Conservation (phyloP, 2,888 invertebrate genomes). For the Drosophila phalerata region DNA sequence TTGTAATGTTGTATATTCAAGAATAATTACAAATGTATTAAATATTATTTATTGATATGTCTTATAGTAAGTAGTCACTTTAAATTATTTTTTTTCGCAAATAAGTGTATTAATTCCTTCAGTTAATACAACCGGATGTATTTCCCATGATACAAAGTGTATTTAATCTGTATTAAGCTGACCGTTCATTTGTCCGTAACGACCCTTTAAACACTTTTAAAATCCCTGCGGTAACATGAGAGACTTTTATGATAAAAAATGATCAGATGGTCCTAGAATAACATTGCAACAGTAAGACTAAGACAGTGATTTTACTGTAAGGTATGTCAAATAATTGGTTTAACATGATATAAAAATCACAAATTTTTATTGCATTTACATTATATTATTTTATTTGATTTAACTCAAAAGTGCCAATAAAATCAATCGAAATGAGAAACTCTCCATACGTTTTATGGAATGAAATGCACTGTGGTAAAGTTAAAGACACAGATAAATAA, state of each 20-base stretch:
- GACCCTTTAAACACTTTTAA: too few relatives aligned
- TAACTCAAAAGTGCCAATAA: neutral
- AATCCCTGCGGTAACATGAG: too few relatives aligned
- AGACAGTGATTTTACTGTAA: too few relatives aligned
- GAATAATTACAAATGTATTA: neutral
- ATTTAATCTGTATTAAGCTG: neutral
- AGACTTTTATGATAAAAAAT: too few relatives aligned
- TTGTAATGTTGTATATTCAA: neutral
- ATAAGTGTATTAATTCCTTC: neutral
- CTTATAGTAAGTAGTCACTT: neutral
- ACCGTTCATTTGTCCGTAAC: neutral
- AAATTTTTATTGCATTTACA: too few relatives aligned
- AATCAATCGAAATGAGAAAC: neutral
- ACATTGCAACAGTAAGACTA: too few relatives aligned
- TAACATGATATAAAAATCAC: too few relatives aligned
- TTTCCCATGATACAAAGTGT: neutral
- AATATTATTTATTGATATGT: neutral
- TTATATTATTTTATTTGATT: too few relatives aligned
- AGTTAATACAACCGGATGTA: neutral
- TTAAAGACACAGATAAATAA: constrained; percentile 49
- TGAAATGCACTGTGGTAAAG: neutral
- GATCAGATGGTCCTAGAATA: too few relatives aligned
- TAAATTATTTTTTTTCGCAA: neutral
- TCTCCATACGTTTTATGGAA: neutral
- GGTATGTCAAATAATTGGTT: too few relatives aligned